Percentiles rank a stretch among this genome's conserved stretches.
phyloP scores from a whole-genome alignment of 2,113 vertebrate species.

The Regulus satrapa region DNA sequence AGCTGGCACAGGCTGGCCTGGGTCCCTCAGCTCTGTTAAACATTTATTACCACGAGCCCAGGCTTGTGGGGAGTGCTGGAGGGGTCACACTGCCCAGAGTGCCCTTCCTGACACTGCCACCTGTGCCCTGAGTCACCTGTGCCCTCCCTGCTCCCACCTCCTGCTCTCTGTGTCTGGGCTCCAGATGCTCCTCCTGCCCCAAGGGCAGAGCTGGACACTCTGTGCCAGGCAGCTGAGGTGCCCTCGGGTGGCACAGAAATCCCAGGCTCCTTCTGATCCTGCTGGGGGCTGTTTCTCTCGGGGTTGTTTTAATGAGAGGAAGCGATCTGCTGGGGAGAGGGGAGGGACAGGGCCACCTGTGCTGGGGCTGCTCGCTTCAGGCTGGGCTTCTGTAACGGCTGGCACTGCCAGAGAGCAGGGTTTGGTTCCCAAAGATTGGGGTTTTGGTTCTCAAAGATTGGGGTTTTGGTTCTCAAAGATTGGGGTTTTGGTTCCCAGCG shows the following conservation, averaged over 20 bases:
- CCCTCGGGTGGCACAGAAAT: not conserved
- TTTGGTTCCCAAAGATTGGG: not conserved
- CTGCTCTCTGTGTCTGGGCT: not conserved
- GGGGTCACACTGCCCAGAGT: not conserved
- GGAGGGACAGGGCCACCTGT: not conserved
- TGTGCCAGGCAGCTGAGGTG: not conserved
- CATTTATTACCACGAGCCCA: fast-evolving
- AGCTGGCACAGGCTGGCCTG: not conserved
- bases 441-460: not conserved
- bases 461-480: not conserved
- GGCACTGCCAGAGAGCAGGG: not conserved
- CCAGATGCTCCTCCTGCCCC: not conserved
- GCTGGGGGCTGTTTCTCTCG: not conserved
- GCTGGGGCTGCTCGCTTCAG: not conserved
- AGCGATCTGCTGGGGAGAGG: not conserved
- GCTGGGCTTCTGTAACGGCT: not conserved
- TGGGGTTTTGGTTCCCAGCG: not conserved
- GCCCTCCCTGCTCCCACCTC: not conserved
- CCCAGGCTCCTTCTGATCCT: not conserved
- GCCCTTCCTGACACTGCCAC: not conserved
- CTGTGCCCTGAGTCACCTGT: no score
- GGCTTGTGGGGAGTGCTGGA: not conserved
- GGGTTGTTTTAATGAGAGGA: not conserved
- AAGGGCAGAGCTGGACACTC: not conserved
- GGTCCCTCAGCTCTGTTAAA: not conserved